Percentiles rank a stretch among this genome's conserved stretches.
phyloP scores from a whole-genome alignment of 2,888 invertebrate species.

The Acanthopleura granulata region DNA sequence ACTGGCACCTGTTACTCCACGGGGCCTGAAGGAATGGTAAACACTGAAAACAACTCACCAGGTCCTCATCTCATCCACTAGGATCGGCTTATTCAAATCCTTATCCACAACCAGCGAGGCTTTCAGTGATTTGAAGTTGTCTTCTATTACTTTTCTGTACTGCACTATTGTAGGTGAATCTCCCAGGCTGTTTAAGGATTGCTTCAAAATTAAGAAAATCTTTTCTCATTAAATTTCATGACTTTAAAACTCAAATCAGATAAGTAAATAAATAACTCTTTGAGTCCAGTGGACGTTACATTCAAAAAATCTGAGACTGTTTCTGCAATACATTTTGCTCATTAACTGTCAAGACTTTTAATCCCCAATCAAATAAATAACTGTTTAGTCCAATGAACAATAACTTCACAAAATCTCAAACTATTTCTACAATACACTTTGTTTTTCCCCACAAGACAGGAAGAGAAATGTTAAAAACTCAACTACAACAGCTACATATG shows the following conservation, averaged over 20 bases:
- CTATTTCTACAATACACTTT: too few species aligned
- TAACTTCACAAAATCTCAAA: too few species aligned
- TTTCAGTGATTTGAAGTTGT: conserved; percentile 52
- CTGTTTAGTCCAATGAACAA: not conserved
- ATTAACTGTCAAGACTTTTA: too few species aligned
- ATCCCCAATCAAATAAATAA: not conserved
- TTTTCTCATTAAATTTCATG: too few species aligned
- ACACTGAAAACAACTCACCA: not conserved
- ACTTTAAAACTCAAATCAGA: not conserved
- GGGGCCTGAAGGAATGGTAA: not conserved
- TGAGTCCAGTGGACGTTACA: not conserved
- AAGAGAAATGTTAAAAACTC: too few species aligned
- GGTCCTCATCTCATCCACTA: not conserved
- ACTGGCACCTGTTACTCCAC: too few species aligned
- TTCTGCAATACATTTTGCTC: too few species aligned
- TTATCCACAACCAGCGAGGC: conserved; percentile 32
- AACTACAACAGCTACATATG: too few species aligned
- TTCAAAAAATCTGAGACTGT: too few species aligned
- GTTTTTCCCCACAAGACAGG: too few species aligned
- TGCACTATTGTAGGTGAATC: conserved; percentile 34
- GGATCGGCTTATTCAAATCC: conserved; percentile 4
- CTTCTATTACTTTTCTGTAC: conserved; percentile 49
- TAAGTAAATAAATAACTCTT: not conserved
- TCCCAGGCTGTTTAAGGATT: conserved; percentile 38
- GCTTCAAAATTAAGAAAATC: conserved; percentile 30